Conservation (phyloP, 2,797 vertebrate genomes). For the Sebastolobus alascanus region DNA sequence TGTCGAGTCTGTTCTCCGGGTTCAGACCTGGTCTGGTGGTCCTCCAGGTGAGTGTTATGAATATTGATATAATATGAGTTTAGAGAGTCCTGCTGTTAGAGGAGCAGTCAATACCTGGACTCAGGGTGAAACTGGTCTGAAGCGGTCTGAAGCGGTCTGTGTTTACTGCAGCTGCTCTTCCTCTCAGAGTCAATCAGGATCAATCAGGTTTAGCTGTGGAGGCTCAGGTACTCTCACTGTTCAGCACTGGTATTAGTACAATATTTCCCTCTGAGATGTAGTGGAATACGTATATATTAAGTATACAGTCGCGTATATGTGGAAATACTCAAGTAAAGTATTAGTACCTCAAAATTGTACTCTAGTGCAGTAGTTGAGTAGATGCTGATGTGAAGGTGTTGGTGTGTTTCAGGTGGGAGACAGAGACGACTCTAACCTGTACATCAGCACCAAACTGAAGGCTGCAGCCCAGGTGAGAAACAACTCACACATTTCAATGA, state of each 20-base stretch:
- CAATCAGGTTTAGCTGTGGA: background rate
- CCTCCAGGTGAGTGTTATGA: conserved; percentile 68
- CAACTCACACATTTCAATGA: background rate
- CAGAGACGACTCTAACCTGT: conserved; percentile 96
- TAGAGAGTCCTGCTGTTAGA: background rate
- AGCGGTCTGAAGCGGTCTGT: background rate
- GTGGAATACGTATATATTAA: too few species aligned
- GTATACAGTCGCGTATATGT: too few species aligned
- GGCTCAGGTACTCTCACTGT: background rate
- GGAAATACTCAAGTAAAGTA: background rate
- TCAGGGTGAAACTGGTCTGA: background rate
- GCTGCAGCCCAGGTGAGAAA: conserved; percentile 93
- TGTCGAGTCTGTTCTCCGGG: conserved; percentile 85
- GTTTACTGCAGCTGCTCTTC: conserved; percentile 46
- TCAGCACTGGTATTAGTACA: background rate
- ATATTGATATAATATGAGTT: background rate
- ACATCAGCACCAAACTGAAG: conserved; percentile 96
- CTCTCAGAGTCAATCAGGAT: conserved; percentile 16
- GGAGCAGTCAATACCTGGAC: background rate
- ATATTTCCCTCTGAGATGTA: background rate
- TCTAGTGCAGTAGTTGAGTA: too few species aligned
- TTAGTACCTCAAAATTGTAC: too few species aligned
- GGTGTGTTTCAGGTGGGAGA: conserved; percentile 90
- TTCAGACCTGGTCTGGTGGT: conserved; percentile 93
- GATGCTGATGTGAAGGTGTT: background rate